Base-by-base conservation (phyloP, 2,888 invertebrate genomes). In the Oscheius sp. region DNA sequence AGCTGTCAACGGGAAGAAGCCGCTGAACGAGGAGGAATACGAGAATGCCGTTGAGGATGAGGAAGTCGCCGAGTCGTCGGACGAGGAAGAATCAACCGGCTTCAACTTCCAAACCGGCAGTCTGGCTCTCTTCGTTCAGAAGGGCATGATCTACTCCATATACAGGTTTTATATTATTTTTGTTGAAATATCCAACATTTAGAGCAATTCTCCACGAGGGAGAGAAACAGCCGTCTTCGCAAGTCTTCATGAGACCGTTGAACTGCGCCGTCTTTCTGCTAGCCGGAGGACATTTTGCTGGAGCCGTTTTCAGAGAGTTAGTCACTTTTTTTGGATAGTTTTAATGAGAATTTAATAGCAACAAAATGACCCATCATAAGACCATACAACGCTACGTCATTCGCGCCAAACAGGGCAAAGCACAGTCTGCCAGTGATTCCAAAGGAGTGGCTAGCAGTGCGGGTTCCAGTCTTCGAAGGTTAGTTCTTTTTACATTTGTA, bases 311-410 rank as follows among this genome's bases (percentile, higher is more conserved):
- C 70, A 76, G 81, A 70, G 73, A 76, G 93, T 88, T 84, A 90
- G 70, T 42, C 42, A 7, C 42, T 53, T 50, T 59, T 58, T 13
- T n/a, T 57, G 7, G 42, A 33, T 13, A 10, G 2, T 50, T 48
- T 3, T 2, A 72, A 35, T 33, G 37, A 37, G 58, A 47, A 32
- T 70, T 79, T 79, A 70, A n/a, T n/a, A 84, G 84, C 66, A 80
- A 78, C 50, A 73, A 71, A 35, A 70, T 90, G 73, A 90, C 91
- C 85, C 91, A 90, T 1, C 95, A 95, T 87, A 95, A 95, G 90
- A 94, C 95, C 0, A 93, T 94, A 85, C 95, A 95, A 89, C 93
- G 93, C 65, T 96, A 95, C 88, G 94, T 94, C 7, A 93, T 94
- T 0, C 90, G 95, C 55, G 93, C 94, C 0, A 94, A 94, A 51